Evolutionary conservation across 2,888 invertebrate species (phyloP).

Genomic region (Tuta absoluta): DNA sequence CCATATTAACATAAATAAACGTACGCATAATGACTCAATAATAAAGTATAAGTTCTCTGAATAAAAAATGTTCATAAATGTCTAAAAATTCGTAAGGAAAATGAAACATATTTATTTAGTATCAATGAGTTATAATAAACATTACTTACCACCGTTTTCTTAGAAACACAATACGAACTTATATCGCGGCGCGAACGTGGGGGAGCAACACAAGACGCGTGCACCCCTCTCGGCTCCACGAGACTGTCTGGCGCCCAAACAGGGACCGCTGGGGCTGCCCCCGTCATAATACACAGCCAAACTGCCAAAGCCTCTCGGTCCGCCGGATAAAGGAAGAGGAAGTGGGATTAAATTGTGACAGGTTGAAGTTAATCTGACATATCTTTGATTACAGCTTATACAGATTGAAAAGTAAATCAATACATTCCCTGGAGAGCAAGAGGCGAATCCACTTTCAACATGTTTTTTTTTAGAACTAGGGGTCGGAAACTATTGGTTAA

Average conservation of each 20-base stretch:
- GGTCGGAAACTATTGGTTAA: too few species aligned
- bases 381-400: too few species aligned
- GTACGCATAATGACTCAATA: neutral
- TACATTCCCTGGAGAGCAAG: too few species aligned
- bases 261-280: conserved; percentile 27
- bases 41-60: neutral
- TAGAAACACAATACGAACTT: conserved; percentile 45
- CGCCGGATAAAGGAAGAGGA: neutral
- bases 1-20: neutral
- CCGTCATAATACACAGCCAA: conserved; percentile 6
- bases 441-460: too few species aligned
- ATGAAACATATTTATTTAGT: neutral
- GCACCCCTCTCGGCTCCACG: conserved; percentile 45
- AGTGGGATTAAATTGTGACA: neutral
- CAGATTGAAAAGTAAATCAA: too few species aligned
- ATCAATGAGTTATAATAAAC: neutral
- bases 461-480: too few species aligned
- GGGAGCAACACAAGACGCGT: conserved; percentile 40
- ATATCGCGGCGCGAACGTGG: conserved; percentile 48
- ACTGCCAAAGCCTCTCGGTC: neutral
- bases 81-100: neutral
- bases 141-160: conserved; percentile 20
- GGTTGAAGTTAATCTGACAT: neutral
- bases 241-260: conserved; percentile 55
- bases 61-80: neutral